A percentile compares a stretch with the other conserved stretches of the same genome.
These are phyloP conservation scores for Pammene fasciana DNA, from an alignment of 2,888 invertebrate species.

Conservation along the genomic window DNA sequence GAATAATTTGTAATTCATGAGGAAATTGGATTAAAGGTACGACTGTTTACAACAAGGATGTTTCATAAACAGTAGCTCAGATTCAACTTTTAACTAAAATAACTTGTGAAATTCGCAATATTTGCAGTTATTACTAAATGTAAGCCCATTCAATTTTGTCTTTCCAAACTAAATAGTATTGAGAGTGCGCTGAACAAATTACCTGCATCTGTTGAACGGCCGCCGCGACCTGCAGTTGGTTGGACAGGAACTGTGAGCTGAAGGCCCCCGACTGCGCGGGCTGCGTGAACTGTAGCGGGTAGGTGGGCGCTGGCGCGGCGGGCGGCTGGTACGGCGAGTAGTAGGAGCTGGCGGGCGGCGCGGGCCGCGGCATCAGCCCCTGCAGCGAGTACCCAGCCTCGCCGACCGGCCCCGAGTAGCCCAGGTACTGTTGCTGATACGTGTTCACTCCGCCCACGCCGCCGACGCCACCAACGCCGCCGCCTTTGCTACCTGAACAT, in stretches of 20 bases:
- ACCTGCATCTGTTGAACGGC: slow-evolving; percentile 81
- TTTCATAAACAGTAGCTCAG: too few relatives aligned
- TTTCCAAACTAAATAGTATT: too few relatives aligned
- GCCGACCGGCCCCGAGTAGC: slow-evolving; percentile 75
- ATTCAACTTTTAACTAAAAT: too few relatives aligned
- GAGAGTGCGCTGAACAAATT: not conserved
- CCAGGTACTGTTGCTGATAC: slow-evolving; percentile 79
- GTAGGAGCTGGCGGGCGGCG: slow-evolving; percentile 77
- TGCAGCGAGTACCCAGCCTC: slow-evolving; percentile 75
- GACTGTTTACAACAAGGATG: too few relatives aligned
- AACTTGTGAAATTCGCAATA: too few relatives aligned
- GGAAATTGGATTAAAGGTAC: too few relatives aligned
- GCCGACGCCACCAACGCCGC: slow-evolving; percentile 68
- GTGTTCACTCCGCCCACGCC: slow-evolving; percentile 77
- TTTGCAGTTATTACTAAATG: too few relatives aligned
- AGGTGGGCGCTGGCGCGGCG: slow-evolving; percentile 84
- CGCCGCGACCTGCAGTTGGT: slow-evolving; percentile 76
- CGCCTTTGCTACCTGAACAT: slow-evolving; percentile 72
- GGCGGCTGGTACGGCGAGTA: slow-evolving; percentile 79
- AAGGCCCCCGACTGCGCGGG: slow-evolving; percentile 81
- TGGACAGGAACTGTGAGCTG: slow-evolving; percentile 75
- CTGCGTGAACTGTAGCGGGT: slow-evolving; percentile 85
- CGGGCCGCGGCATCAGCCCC: slow-evolving; percentile 76
- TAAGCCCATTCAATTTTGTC: too few relatives aligned
- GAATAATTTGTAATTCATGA: too few relatives aligned